A percentile compares a stretch with the other conserved stretches of the same genome.
Conservation (phyloP, 1,140 invertebrate species). For the Plodia interpunctella region DNA sequence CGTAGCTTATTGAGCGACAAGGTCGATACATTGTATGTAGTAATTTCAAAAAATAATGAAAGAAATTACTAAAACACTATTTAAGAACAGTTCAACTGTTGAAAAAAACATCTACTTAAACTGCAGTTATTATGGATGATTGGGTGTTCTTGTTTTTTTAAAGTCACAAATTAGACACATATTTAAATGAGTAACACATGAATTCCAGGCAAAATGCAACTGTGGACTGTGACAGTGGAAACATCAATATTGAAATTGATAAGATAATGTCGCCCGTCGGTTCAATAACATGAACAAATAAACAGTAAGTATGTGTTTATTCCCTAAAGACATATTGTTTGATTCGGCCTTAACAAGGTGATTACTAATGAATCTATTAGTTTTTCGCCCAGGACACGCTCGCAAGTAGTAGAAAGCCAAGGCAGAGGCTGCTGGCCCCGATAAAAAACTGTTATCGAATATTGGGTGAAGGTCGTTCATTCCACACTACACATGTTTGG, state of each 20-base stretch:
- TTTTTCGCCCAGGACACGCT: background rate
- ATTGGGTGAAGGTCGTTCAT: conserved; percentile 30
- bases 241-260: conserved; percentile 53
- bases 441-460: conserved; percentile 17
- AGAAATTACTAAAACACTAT: background rate
- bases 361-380: background rate
- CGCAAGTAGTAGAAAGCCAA: background rate
- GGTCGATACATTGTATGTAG: no score
- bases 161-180: no score
- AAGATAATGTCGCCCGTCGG: conserved; percentile 53
- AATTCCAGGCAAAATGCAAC: conserved; percentile 22
- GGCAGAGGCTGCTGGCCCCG: background rate
- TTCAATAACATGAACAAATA: conserved; percentile 55
- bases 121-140: background rate
- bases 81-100: background rate
- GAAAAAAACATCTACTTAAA: background rate
- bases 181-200: background rate
- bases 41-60: no score
- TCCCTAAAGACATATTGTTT: conserved; percentile 21
- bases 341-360: background rate
- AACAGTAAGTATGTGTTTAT: conserved; percentile 24
- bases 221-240: conserved; percentile 33
- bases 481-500: background rate
- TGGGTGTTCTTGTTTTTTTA: no score
- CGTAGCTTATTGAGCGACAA: background rate